These are phyloP conservation scores for Parnassius glacialis DNA, from an alignment of 2,888 invertebrate genomes.

Conservation along the genomic window DNA sequence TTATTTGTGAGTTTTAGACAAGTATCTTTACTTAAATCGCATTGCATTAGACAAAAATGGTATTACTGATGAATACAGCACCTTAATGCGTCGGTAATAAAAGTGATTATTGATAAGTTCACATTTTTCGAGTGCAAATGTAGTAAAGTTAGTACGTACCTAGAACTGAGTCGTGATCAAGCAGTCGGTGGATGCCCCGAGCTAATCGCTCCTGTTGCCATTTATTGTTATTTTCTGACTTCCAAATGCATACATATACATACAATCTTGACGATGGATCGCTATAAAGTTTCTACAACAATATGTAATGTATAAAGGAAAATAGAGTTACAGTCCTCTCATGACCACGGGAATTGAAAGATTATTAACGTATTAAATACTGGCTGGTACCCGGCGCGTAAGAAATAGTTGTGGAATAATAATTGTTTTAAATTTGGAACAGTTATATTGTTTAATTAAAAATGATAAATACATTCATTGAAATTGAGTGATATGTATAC, in stretches of 20 bases:
- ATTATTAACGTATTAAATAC: no score
- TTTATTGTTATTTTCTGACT: conserved; percentile 48
- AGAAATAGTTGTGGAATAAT: no score
- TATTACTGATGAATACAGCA: conserved; percentile 33
- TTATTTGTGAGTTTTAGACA: conserved; percentile 42
- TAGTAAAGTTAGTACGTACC: conserved; percentile 49
- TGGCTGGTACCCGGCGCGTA: no score
- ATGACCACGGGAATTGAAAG: no score
- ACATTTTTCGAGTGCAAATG: conserved; percentile 41
- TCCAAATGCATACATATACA: conserved; percentile 24
- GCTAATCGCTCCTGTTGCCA: conserved; percentile 73
- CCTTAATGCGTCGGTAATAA: conserved; percentile 33
- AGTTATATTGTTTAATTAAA: no score
- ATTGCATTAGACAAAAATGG: background rate
- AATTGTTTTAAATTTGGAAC: no score
- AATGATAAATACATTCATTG: no score
- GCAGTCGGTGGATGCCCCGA: conserved; percentile 58
- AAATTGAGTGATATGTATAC: no score
- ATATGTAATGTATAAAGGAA: no score
- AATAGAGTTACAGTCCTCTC: no score
- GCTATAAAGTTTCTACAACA: background rate
- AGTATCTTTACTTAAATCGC: conserved; percentile 68
- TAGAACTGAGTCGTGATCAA: conserved; percentile 66
- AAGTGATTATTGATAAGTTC: conserved; percentile 40
- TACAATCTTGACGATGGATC: background rate